These are phyloP conservation scores for Thecocarcelia acutangulata DNA, from an alignment of 2,888 invertebrate genomes.

Conservation along the genomic window DNA sequence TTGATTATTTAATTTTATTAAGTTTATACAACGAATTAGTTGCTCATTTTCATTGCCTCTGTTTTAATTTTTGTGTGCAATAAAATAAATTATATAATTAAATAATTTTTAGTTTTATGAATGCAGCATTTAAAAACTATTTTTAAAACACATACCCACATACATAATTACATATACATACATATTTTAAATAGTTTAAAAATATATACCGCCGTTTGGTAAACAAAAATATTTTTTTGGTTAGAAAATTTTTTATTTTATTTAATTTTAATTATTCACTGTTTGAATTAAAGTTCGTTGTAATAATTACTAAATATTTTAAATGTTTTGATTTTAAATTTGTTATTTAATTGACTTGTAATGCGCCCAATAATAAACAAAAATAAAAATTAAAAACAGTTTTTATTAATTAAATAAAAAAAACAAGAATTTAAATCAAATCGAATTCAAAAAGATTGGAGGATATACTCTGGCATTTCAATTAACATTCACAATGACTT, in stretches of 20 bases:
- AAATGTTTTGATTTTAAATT: constrained; percentile 15
- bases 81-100: constrained; percentile 33
- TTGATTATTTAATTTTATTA: constrained; percentile 35
- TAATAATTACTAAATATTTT: constrained; percentile 24
- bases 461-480: too few species aligned
- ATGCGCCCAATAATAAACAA: constrained; percentile 41
- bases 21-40: constrained; percentile 67
- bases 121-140: constrained; percentile 47
- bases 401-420: not conserved
- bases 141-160: not conserved
- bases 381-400: constrained; percentile 6
- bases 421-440: too few species aligned
- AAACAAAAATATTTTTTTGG: not conserved
- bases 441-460: too few species aligned
- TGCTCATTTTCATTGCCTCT: constrained; percentile 19
- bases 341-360: constrained; percentile 25
- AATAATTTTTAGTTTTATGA: constrained; percentile 6
- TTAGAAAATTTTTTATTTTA: constrained; percentile 15
- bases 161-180: not conserved
- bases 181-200: not conserved
- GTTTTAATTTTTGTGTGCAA: constrained; percentile 36
- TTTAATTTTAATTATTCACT: not conserved
- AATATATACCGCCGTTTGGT: too few species aligned
- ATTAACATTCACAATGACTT: too few species aligned
- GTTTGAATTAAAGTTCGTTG: not conserved